Conservation (phyloP, 2,797 vertebrate species). For the Sylvia borin region DNA sequence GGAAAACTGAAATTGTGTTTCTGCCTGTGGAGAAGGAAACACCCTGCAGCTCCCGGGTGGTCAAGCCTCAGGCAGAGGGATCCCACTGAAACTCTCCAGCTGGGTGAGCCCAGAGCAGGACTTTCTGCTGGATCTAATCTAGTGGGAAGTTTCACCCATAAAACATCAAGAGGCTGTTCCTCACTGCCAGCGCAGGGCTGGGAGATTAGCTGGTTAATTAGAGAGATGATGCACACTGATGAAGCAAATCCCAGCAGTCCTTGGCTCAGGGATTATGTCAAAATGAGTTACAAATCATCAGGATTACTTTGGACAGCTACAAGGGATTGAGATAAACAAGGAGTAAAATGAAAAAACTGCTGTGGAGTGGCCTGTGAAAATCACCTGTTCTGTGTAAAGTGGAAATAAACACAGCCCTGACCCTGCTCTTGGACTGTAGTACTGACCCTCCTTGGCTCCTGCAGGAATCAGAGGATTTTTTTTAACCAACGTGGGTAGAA, state of each 20-base stretch:
- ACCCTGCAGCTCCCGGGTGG: rapidly evolving
- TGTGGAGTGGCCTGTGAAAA: neutral
- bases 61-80: neutral
- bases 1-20: neutral
- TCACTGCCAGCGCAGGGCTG: neutral
- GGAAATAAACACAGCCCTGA: neutral
- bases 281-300: neutral
- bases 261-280: neutral
- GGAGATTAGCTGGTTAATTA: neutral
- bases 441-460: neutral
- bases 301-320: neutral
- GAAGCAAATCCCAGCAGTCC: neutral
- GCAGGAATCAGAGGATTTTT: neutral
- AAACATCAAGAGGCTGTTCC: neutral
- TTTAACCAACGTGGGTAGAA: neutral
- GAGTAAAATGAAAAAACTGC: neutral
- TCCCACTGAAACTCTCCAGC: neutral
- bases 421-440: rapidly evolving
- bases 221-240: neutral
- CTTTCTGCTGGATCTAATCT: rapidly evolving
- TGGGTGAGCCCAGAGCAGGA: neutral
- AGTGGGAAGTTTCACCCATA: neutral
- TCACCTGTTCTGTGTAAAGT: neutral
- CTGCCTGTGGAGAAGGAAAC: neutral
- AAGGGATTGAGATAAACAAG: neutral